These are phyloP conservation scores for Stictonetta naevosa DNA, from an alignment of 2,113 vertebrate genomes.

Conservation along the genomic window DNA sequence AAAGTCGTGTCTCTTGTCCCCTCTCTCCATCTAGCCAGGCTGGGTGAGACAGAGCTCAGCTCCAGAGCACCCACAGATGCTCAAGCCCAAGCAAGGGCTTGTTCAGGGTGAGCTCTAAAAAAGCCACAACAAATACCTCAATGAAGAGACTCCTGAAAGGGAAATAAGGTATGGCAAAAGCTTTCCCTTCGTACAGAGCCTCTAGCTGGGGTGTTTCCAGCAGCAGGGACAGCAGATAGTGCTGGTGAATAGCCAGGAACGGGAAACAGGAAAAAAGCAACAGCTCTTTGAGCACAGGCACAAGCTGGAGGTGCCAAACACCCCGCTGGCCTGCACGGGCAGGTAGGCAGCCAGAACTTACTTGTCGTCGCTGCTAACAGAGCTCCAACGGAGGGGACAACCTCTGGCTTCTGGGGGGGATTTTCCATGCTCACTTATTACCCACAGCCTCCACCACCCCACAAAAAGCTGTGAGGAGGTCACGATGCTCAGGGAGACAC, in stretches of 20 bases:
- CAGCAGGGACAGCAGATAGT: background rate
- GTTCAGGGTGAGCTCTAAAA: background rate
- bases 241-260: background rate
- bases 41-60: background rate
- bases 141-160: background rate
- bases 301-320: background rate
- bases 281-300: background rate
- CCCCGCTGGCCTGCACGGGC: background rate
- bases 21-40: background rate
- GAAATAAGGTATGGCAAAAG: background rate
- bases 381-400: background rate
- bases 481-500: accelerated
- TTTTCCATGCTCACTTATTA: too few relatives aligned
- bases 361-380: background rate
- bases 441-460: background rate
- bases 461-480: background rate
- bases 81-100: background rate
- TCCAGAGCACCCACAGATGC: background rate
- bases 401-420: too few relatives aligned
- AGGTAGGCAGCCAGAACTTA: background rate
- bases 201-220: background rate
- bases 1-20: background rate
- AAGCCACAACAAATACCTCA: too few relatives aligned
- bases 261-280: background rate
- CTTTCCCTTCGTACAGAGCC: background rate